Evolutionary conservation across 2,113 vertebrate species (phyloP), one percentile per base, ranked within the genome.

Genomic region (Sander lucioperca): DNA sequence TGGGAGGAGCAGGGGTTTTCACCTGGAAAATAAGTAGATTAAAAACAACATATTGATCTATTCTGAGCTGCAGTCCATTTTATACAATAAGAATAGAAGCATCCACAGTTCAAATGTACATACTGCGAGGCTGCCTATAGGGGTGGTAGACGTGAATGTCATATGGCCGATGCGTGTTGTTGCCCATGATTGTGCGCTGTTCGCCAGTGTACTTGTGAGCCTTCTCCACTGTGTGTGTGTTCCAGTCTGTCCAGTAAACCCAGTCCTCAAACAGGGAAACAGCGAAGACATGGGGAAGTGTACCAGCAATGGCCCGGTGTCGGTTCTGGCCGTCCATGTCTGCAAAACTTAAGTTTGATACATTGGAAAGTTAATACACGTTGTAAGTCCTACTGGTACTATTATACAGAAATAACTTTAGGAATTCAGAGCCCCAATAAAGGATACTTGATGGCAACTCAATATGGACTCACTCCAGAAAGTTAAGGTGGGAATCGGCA

Each of bases 161-260:
- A 7, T 89, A 71, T 4, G 94, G 93, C 6, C 91, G 91, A 64
- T 95, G 94, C 0, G 94, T 95, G 89, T 93, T 95, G 90, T 95
- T 95, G 75, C 92, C 93, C 94, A 95, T 94, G 74, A 90, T 9
- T 1, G 85, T 77, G 16, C 94, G 90, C 27, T 87, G 71, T 39
- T 90, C 91, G 2, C 94, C 94, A 0, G 92, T 95, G 84, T 93
- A 95, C 70, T 95, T 95, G 72, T 95, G 94, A 0, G 94, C 94
- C 71, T 91, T 93, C 87, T 95, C 94, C 59, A 95, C 87, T 21
- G 88, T 86, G 81, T 94, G 91, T 0, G 92, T 95, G 89, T 95
- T 95, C 94, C 91, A 92, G 87, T 95, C 94, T 0, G 94, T 95
- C 94, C 94, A 95, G 92, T 87, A 95, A 19, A 95, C 47, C 88